These are phyloP conservation scores for Crypturellus undulatus DNA, from an alignment of 2,113 vertebrate genomes.

Conservation along the genomic window DNA sequence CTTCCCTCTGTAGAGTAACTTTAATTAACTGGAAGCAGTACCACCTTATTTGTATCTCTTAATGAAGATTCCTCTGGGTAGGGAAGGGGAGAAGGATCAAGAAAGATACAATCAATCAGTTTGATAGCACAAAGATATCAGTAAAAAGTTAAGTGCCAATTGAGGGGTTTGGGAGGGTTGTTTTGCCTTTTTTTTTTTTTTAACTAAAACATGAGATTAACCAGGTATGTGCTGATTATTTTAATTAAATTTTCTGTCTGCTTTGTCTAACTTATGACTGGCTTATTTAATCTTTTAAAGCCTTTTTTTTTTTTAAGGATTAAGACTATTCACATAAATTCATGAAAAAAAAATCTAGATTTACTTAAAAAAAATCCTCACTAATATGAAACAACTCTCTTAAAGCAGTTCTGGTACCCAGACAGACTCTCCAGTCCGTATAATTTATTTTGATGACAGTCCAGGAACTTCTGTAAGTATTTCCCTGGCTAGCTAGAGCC, in stretches of 20 bases:
- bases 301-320: neutral
- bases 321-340: neutral
- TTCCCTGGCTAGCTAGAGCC: neutral
- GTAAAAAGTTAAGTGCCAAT: neutral
- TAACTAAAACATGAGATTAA: neutral
- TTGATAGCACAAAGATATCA: neutral
- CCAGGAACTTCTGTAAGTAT: neutral
- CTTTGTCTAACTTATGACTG: neutral
- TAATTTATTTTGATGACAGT: neutral
- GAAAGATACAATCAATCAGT: neutral
- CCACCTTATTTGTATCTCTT: neutral
- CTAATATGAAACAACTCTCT: neutral
- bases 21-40: neutral
- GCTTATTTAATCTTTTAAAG: neutral
- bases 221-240: neutral
- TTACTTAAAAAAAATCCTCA: neutral
- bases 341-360: neutral
- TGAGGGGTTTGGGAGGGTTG: neutral
- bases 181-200: neutral
- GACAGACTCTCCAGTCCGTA: neutral
- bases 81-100: neutral
- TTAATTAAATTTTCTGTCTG: neutral
- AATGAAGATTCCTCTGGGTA: neutral
- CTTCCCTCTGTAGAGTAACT: slow-evolving; percentile 1
- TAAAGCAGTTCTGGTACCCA: neutral